A percentile compares a stretch with the other conserved stretches of the same genome.
Evolutionary conservation across 2,113 vertebrate genomes (phyloP).

Genomic region (Ondatra zibethicus): DNA sequence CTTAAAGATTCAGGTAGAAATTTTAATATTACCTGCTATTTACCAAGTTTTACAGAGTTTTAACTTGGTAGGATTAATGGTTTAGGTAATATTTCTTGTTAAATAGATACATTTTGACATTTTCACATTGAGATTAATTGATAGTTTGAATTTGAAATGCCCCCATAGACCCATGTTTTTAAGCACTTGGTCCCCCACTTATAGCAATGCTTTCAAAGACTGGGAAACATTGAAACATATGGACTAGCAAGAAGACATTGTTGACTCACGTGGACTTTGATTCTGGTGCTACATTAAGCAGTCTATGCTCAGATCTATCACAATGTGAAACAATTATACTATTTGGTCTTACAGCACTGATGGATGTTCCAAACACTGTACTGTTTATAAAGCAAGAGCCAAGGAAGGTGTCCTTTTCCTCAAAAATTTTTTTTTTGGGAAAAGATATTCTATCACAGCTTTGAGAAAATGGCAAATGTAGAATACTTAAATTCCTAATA

Average conservation of each 20-base stretch:
- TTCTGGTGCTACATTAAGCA: background rate
- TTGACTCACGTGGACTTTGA: background rate
- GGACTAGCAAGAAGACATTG: background rate
- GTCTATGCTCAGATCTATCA: too few relatives aligned
- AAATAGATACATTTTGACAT: background rate
- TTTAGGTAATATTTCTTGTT: background rate
- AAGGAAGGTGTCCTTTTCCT: too few relatives aligned
- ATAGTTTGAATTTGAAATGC: background rate
- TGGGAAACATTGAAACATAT: background rate
- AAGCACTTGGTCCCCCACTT: background rate
- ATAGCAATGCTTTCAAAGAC: background rate
- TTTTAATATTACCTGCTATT: background rate
- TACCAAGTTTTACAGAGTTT: background rate
- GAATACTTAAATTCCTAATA: background rate
- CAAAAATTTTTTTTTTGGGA: too few relatives aligned
- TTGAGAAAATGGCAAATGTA: background rate
- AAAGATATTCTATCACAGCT: background rate
- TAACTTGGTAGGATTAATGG: background rate
- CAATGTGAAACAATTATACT: background rate
- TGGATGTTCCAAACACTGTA: background rate
- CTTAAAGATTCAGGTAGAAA: background rate
- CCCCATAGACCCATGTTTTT: fast-evolving
- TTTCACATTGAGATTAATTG: background rate
- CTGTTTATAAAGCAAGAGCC: background rate
- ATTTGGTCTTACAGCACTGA: too few relatives aligned